Evolutionary conservation across 2,113 vertebrate species (phyloP).

Genomic region (Trachemys scripta): DNA sequence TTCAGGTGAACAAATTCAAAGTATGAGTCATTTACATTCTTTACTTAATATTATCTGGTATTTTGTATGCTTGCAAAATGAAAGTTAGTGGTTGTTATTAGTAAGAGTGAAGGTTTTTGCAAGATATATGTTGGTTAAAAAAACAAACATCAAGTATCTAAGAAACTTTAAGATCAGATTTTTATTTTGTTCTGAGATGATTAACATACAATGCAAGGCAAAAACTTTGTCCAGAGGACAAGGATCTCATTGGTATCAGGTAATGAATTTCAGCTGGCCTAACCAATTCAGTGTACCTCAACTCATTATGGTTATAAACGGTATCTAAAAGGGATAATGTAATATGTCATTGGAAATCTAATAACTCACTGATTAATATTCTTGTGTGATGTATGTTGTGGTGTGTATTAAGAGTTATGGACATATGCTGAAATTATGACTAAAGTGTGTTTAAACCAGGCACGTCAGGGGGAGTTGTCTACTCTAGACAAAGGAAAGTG

Average conservation of each 20-base stretch:
- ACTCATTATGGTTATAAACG: background rate
- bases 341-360: background rate
- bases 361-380: background rate
- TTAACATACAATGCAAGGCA: constrained; percentile 37
- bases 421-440: too few species aligned
- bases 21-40: constrained; percentile 17
- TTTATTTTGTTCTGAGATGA: constrained; percentile 2
- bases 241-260: background rate
- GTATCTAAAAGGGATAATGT: background rate
- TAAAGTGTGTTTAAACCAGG: too few species aligned
- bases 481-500: background rate
- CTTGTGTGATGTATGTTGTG: too few species aligned
- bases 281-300: background rate
- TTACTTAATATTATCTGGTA: constrained; percentile 24
- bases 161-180: background rate
- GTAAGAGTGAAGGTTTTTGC: background rate
- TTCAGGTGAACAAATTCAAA: constrained; percentile 40
- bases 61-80: background rate
- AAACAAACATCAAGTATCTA: constrained; percentile 30
- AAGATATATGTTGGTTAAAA: constrained; percentile 2
- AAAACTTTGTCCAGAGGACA: background rate
- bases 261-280: background rate
- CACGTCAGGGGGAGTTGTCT: background rate
- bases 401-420: too few species aligned
- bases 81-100: constrained; percentile 27